phyloP scores from a whole-genome alignment of 2,113 vertebrate genomes.

The Physeter macrocephalus region DNA sequence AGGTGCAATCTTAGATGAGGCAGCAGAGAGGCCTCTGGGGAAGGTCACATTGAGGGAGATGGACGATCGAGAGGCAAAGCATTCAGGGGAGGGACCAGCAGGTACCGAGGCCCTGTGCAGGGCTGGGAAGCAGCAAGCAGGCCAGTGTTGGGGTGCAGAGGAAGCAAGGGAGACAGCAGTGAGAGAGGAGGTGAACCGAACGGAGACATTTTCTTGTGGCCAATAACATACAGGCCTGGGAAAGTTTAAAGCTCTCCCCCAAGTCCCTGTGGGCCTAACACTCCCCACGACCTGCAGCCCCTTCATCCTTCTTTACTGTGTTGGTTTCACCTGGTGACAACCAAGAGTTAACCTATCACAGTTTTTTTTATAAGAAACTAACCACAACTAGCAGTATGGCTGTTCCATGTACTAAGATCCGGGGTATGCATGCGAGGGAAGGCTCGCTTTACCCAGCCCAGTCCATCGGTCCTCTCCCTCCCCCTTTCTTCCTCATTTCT shows the following conservation, averaged over 20 bases:
- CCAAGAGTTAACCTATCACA: background rate
- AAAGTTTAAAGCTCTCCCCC: background rate
- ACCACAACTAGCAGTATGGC: background rate
- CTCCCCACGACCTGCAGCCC: background rate
- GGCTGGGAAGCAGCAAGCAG: background rate
- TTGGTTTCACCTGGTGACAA: background rate
- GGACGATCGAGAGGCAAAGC: background rate
- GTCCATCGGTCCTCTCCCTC: background rate
- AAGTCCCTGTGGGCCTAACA: background rate
- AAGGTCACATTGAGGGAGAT: background rate
- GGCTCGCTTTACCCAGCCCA: background rate
- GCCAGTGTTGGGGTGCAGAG: background rate
- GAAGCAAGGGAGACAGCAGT: rapidly evolving
- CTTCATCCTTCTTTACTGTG: background rate
- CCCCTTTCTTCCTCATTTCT: background rate
- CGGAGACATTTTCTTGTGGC: background rate
- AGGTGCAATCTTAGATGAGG: background rate
- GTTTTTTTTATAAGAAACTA: background rate
- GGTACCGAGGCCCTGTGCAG: no score
- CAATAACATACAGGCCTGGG: background rate
- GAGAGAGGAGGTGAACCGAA: background rate
- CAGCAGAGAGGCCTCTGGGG: background rate
- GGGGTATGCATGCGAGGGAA: rapidly evolving
- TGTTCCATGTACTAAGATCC: background rate
- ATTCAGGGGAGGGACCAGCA: background rate